phyloP scores from a whole-genome alignment of 2,888 invertebrate species.

The Coecobrya sp. region DNA sequence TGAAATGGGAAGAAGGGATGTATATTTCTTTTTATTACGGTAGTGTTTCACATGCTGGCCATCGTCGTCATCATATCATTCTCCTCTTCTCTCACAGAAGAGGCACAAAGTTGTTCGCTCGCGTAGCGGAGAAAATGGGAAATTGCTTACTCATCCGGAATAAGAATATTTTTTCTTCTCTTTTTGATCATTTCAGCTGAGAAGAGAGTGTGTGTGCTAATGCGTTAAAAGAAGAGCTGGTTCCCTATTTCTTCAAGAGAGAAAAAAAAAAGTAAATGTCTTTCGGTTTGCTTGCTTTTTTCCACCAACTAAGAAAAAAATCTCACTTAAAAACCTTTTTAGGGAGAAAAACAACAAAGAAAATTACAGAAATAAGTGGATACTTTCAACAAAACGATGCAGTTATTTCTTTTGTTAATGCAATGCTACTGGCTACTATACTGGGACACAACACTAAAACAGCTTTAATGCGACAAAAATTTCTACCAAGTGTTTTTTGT shows the following conservation, averaged over 20 bases:
- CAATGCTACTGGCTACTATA: neutral
- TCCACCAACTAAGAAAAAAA: neutral
- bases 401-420: conserved; percentile 10
- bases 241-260: neutral
- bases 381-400: conserved; percentile 38
- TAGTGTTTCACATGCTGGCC: neutral
- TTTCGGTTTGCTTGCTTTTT: neutral
- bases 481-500: neutral
- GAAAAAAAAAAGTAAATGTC: conserved; percentile 3
- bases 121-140: conserved; percentile 71
- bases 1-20: neutral
- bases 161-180: conserved; percentile 69
- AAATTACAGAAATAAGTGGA: conserved; percentile 59
- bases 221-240: conserved; percentile 32
- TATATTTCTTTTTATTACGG: neutral
- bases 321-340: conserved; percentile 45
- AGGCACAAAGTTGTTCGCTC: neutral
- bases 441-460: conserved; percentile 3
- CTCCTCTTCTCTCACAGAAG: neutral
- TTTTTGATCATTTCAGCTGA: conserved; percentile 35
- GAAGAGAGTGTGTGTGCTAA: conserved; percentile 31
- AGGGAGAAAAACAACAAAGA: conserved; percentile 52
- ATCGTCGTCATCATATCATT: conserved; percentile 15
- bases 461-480: conserved; percentile 23
- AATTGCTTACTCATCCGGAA: conserved; percentile 82